Conservation (phyloP, 2,113 vertebrate genomes). For the Anhinga rufa region DNA sequence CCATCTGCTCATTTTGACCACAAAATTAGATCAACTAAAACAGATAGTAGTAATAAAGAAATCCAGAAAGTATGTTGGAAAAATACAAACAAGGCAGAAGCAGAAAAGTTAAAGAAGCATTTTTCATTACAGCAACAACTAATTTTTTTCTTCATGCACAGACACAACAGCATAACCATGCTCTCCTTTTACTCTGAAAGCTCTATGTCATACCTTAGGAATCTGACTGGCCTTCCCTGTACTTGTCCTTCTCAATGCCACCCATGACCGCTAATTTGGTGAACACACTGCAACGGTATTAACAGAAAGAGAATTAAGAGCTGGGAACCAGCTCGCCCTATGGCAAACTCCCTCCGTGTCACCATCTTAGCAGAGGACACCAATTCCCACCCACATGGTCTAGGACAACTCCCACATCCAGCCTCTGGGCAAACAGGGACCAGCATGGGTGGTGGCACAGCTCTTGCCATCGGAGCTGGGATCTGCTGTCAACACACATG, state of each 20-base stretch:
- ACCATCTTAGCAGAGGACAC: background rate
- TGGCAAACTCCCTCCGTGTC: background rate
- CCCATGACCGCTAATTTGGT: too few species aligned
- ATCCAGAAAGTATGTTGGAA: background rate
- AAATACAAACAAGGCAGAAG: background rate
- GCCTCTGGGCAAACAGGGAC: background rate
- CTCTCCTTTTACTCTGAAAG: background rate
- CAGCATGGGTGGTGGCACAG: accelerated
- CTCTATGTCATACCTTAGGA: background rate
- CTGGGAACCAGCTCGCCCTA: background rate
- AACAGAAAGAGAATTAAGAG: background rate
- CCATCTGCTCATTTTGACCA: conserved; percentile 6
- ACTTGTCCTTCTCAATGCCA: background rate
- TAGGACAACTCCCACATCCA: accelerated
- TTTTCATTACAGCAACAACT: background rate
- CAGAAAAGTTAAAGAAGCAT: background rate
- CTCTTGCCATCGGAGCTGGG: background rate
- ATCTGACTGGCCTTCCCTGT: background rate
- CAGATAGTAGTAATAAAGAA: background rate
- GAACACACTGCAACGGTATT: too few species aligned
- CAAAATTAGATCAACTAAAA: background rate
- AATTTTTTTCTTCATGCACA: background rate
- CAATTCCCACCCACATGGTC: background rate
- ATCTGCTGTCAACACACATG: background rate
- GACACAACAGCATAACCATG: accelerated